Conservation (phyloP, 92 coral and sea anemone species). For the Heliopora coerulea region DNA sequence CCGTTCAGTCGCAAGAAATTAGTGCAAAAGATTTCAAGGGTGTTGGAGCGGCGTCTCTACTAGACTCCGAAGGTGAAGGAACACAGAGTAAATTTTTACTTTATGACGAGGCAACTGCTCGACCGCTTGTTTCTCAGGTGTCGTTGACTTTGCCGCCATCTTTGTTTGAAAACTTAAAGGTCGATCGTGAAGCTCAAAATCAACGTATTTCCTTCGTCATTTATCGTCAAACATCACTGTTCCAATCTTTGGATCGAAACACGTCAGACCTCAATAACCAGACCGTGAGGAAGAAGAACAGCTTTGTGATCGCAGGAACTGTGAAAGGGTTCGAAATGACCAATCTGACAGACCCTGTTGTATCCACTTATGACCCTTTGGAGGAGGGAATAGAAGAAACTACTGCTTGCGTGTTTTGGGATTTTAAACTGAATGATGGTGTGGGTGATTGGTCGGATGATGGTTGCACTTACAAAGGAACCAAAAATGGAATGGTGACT, state of each 20-base stretch:
- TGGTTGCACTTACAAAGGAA: conserved; percentile 40
- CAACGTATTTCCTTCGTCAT: conserved; percentile 69
- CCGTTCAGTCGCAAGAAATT: conserved; percentile 50
- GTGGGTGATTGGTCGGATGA: conserved; percentile 39
- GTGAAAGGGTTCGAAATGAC: conserved; percentile 19
- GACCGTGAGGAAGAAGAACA: conserved; percentile 35
- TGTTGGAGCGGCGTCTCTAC: conserved; percentile 19
- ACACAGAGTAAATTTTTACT: not conserved
- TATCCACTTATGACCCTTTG: conserved; percentile 33
- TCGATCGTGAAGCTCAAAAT: conserved; percentile 5
- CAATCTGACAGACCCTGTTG: conserved; percentile 43
- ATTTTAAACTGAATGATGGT: conserved; percentile 28
- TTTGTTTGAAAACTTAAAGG: conserved; percentile 45
- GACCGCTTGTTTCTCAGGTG: conserved; percentile 40
- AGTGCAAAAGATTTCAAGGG: not conserved
- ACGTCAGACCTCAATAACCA: not conserved
- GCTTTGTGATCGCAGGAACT: conserved; percentile 44
- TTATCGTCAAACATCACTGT: conserved; percentile 68
- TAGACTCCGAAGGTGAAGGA: not conserved
- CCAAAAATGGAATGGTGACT: conserved; percentile 30
- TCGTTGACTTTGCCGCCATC: conserved; percentile 55
- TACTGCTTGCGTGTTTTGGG: conserved; percentile 57
- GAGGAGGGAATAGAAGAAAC: conserved; percentile 13
- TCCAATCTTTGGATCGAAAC: conserved; percentile 47
- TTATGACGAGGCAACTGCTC: not conserved